Evolutionary conservation across 2,113 vertebrate genomes (phyloP).

Genomic region (Otus sunia): DNA sequence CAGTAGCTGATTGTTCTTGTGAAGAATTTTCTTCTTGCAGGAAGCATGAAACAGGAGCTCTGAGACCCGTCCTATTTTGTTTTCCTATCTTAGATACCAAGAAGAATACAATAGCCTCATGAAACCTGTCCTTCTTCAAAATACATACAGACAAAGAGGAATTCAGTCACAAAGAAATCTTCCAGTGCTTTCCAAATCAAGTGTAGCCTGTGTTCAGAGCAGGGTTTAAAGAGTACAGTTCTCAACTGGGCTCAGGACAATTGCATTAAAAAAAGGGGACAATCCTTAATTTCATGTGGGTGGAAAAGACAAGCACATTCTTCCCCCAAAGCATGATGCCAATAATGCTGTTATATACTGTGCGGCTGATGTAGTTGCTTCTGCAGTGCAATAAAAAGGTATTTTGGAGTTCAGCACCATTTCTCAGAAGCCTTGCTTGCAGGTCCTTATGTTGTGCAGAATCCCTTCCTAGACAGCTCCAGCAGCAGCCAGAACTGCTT

Average conservation of each 20-base stretch:
- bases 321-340: background rate
- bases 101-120: background rate
- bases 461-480: background rate
- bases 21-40: background rate
- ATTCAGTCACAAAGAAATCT: background rate
- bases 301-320: background rate
- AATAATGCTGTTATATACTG: background rate
- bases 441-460: background rate
- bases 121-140: background rate
- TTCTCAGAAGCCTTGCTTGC: background rate
- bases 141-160: accelerated
- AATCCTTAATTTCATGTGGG: background rate
- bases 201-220: background rate
- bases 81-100: background rate
- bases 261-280: background rate
- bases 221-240: background rate
- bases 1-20: too few relatives aligned
- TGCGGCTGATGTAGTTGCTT: background rate
- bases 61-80: background rate
- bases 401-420: background rate
- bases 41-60: background rate
- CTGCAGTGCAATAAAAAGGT: background rate
- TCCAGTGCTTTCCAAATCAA: background rate
- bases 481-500: background rate
- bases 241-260: background rate